Conservation (phyloP, 1,140 invertebrate species). For the Atopsyche davidsoni region DNA sequence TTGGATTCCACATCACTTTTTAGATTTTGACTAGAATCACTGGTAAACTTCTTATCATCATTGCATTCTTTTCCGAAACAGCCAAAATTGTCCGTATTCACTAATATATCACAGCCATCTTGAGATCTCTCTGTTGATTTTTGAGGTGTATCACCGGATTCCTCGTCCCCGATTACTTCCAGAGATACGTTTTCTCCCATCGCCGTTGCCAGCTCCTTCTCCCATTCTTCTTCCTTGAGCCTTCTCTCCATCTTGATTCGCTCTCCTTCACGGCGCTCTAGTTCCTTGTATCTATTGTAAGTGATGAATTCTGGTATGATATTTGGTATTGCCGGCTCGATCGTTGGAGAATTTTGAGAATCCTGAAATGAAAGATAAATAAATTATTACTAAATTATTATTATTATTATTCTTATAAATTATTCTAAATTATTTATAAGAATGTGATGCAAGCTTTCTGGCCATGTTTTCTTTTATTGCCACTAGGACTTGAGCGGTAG, state of each 20-base stretch:
- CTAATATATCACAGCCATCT: constrained; percentile 29
- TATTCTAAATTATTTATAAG: no score
- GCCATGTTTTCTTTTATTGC: no score
- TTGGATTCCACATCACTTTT: neutral
- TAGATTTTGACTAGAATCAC: constrained; percentile 6
- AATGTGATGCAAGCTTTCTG: no score
- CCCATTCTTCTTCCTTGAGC: constrained; percentile 64
- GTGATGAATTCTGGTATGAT: constrained; percentile 57
- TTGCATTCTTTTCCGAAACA: constrained; percentile 19
- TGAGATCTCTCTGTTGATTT: constrained; percentile 15
- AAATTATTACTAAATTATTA: constrained; percentile 7
- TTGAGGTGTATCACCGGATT: neutral
- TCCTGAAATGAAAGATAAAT: constrained; percentile 33
- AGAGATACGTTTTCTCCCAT: constrained; percentile 42
- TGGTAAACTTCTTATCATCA: constrained; percentile 5
- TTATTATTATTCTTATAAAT: no score
- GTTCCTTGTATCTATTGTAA: constrained; percentile 66
- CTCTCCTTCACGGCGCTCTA: constrained; percentile 52
- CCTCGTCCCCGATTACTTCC: constrained; percentile 1
- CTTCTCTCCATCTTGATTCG: constrained; percentile 54
- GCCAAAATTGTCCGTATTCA: constrained; percentile 13
- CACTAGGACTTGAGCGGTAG: no score
- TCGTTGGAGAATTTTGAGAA: constrained; percentile 35
- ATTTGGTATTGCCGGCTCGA: constrained; percentile 23
- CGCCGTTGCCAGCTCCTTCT: constrained; percentile 59